Evolutionary conservation across 1,140 invertebrate genomes (phyloP), one percentile per base, ranked within the genome.

Genomic region (Drosophila pectinifera): DNA sequence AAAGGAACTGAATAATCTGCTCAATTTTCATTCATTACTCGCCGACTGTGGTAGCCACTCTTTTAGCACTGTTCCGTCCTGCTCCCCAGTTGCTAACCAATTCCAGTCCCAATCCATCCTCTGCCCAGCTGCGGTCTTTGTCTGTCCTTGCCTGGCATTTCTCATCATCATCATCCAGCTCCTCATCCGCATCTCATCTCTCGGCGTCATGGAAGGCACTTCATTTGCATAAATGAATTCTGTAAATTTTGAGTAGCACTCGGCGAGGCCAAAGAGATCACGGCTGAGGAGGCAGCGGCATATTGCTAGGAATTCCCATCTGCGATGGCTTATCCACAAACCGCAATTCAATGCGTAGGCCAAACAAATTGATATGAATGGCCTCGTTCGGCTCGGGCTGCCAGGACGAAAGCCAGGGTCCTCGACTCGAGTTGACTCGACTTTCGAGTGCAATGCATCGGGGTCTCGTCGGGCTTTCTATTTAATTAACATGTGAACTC

Each of bases 141-240:
- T 4, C 54, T 16, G 59, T 13, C 49, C 64, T 53, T 18, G 45
- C 16, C 39, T 34, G 49, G 67, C 14, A 56, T 56, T 39, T 48
- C 41, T 22, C 67, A 46, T 46, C 67, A 57, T 39, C 51, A 28
- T 14, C 39, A 24, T 36, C 46, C 10, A 51, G 28, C 28, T 67
- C n/a, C 76, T 61, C 45, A 53, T 69, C 54, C 54, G 53, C 78
- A 75, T 61, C 75, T 63, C 78, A 61, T 63, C 64, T 55, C 58
- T 58, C 65, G 68, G 58, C 79, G 51, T 64, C 75, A 83, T 83
- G 83, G 73, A 88, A 79, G 80, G 79, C 83, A 88, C 83, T 88
- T 88, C 70, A 88, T 88, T 88, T 88, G 83, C 84, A 88, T 88
- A 88, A 88, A 88, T 88, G 83, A 88, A 88, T 88, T 79, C 83